Conservation (phyloP, 2,113 vertebrate species). For the Columbina picui region DNA sequence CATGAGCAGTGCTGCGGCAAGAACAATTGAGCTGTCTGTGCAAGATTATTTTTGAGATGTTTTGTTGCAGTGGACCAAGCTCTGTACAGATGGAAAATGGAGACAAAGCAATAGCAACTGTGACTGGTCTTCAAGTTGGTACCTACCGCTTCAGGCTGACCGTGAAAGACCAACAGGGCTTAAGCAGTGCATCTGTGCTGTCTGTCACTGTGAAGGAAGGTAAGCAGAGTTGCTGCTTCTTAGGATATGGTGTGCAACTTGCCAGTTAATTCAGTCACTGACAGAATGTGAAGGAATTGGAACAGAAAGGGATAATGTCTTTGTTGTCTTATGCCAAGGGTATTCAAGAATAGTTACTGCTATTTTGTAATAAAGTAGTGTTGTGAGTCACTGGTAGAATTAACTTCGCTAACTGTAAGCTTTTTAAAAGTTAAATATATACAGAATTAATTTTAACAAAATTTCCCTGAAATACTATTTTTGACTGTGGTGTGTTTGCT, state of each 20-base stretch:
- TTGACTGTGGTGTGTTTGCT: neutral
- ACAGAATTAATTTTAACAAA: neutral
- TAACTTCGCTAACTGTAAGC: neutral
- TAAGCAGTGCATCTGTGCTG: constrained; percentile 77
- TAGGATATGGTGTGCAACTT: neutral
- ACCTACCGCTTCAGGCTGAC: constrained; percentile 85
- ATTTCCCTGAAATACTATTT: neutral
- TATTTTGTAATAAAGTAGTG: neutral
- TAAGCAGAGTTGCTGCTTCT: constrained; percentile 43
- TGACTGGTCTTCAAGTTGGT: constrained; percentile 79
- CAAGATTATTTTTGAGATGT: neutral
- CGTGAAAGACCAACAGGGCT: constrained; percentile 83
- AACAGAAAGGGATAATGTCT: neutral
- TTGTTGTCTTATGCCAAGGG: neutral
- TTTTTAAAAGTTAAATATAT: neutral
- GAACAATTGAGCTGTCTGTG: neutral
- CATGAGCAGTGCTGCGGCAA: neutral
- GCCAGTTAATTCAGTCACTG: neutral
- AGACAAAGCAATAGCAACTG: constrained; percentile 79
- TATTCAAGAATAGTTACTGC: neutral
- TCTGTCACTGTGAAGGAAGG: constrained; percentile 83
- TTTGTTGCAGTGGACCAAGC: constrained; percentile 80
- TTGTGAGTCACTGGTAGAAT: neutral
- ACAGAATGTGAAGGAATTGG: neutral
- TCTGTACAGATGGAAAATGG: constrained; percentile 76